Evolutionary conservation across 2,888 invertebrate species (phyloP).

Genomic region (Ceriagrion tenellum): DNA sequence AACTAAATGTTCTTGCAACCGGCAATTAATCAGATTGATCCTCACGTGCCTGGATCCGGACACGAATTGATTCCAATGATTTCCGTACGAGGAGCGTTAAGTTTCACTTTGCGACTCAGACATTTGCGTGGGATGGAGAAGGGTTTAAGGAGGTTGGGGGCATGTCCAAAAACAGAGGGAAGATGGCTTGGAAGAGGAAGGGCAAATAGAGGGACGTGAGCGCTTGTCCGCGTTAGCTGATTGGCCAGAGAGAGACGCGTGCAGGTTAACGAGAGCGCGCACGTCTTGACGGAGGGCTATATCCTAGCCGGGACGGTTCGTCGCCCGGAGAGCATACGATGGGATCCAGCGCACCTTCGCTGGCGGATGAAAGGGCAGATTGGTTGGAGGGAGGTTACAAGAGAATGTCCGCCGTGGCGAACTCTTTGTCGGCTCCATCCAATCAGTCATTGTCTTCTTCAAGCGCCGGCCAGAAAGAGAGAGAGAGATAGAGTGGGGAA

Average conservation of each 20-base stretch:
- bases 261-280: not conserved
- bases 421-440: constrained; percentile 20
- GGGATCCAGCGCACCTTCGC: not conserved
- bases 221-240: not conserved
- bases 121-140: not conserved
- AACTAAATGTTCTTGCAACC: too few relatives aligned
- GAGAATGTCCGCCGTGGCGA: not conserved
- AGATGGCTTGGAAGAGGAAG: not conserved
- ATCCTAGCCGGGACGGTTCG: not conserved
- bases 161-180: not conserved
- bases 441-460: constrained; percentile 23
- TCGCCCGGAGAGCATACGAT: not conserved
- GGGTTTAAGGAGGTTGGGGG: not conserved
- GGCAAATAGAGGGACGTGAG: not conserved
- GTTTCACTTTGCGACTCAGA: too few relatives aligned
- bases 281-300: not conserved
- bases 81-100: too few relatives aligned
- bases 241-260: not conserved
- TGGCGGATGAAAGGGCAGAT: not conserved
- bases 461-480: not conserved
- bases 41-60: too few relatives aligned
- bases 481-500: not conserved
- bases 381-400: not conserved
- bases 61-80: too few relatives aligned
- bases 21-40: too few relatives aligned